These are phyloP conservation scores for Beris morrisii DNA, from an alignment of 2,888 invertebrate species.

Conservation along the genomic window DNA sequence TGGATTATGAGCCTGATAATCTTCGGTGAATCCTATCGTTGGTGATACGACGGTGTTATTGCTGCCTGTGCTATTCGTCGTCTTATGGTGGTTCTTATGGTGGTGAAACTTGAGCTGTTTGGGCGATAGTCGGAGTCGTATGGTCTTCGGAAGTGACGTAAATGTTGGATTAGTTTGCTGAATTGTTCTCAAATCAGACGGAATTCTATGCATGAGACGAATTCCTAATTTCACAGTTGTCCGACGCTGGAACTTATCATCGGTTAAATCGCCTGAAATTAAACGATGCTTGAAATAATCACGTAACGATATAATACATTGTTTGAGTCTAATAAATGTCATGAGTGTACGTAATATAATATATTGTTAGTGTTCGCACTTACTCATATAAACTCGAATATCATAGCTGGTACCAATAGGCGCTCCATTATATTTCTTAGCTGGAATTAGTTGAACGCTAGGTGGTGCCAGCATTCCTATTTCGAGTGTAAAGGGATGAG, in stretches of 20 bases:
- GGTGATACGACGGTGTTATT: constrained; percentile 1
- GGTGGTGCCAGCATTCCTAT: constrained; percentile 79
- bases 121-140: constrained; percentile 44
- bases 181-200: constrained; percentile 41
- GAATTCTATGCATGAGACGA: constrained; percentile 67
- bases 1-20: constrained; percentile 19
- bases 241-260: constrained; percentile 74
- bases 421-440: constrained; percentile 83
- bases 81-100: constrained; percentile 38
- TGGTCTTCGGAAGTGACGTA: constrained; percentile 41
- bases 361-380: constrained; percentile 37
- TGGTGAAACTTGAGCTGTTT: constrained; percentile 43
- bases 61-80: constrained; percentile 23
- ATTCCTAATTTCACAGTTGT: constrained; percentile 80
- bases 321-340: no score
- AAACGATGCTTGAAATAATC: neutral
- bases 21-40: constrained; percentile 15
- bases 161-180: constrained; percentile 41
- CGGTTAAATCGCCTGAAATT: constrained; percentile 68
- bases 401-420: constrained; percentile 87
- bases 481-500: constrained; percentile 76
- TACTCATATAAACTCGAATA: constrained; percentile 77
- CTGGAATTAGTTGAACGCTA: constrained; percentile 81
- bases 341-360: neutral
- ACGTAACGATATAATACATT: neutral